phyloP scores from a whole-genome alignment of 2,113 vertebrate genomes.

The Drymodes brunneopygia region DNA sequence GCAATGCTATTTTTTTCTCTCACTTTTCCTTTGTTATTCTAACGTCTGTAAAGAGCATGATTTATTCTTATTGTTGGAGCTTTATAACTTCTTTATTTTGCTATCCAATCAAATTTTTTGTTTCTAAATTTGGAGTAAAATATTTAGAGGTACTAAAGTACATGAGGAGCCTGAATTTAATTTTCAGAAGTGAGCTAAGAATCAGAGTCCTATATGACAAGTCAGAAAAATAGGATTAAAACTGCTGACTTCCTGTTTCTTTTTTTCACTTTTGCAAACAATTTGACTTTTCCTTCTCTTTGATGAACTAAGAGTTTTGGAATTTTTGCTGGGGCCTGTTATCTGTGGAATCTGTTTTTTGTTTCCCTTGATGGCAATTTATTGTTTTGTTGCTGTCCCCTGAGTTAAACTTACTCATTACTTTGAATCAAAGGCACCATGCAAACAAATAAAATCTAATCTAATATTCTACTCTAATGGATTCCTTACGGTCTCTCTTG shows the following conservation, averaged over 20 bases:
- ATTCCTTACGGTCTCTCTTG: conserved; percentile 50
- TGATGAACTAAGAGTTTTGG: not conserved
- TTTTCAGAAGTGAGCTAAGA: not conserved
- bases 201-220: not conserved
- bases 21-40: not conserved
- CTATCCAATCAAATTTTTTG: not conserved
- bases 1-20: not conserved
- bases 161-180: not conserved
- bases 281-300: not conserved
- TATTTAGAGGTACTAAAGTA: not conserved
- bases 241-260: not conserved
- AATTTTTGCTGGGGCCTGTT: not conserved
- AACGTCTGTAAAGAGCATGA: not conserved
- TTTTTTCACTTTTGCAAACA: not conserved
- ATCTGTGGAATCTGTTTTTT: not conserved
- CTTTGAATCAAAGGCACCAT: conserved; percentile 52
- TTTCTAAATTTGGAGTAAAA: not conserved
- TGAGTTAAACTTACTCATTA: conserved; percentile 40
- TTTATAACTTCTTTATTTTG: not conserved
- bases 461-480: conserved; percentile 50
- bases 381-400: conserved; percentile 19
- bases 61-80: not conserved
- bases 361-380: conserved; percentile 24
- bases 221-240: not conserved
- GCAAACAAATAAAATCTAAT: conserved; percentile 57